Percentiles rank a stretch among this genome's conserved stretches.
Evolutionary conservation across 1,140 invertebrate genomes (phyloP).

Genomic region (Rhagoletis pomonella): DNA sequence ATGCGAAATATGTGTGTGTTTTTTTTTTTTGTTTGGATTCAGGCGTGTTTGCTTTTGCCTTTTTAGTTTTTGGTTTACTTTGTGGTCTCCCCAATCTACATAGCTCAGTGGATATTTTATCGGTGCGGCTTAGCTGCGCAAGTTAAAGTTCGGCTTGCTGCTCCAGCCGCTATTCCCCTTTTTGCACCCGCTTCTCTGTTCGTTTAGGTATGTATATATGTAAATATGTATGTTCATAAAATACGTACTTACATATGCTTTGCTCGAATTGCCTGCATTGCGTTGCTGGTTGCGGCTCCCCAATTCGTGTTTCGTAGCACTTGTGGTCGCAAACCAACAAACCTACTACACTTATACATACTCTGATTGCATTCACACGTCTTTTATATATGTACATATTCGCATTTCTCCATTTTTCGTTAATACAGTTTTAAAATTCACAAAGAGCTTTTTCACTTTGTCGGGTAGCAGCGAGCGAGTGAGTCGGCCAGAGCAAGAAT

Average conservation of each 20-base stretch:
- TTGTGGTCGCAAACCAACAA: not conserved
- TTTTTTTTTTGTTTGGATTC: not conserved
- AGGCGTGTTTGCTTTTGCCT: conserved; percentile 25
- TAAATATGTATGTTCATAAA: no score
- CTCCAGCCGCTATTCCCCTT: no score
- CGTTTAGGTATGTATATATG: no score
- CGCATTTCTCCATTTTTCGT: not conserved
- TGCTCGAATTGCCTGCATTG: not conserved
- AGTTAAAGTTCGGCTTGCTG: not conserved
- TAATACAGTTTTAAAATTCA: not conserved
- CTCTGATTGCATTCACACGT: not conserved
- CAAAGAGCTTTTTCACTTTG: not conserved
- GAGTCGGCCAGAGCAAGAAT: no score
- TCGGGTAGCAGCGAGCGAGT: not conserved
- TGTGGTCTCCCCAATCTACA: not conserved
- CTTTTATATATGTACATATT: not conserved
- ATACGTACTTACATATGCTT: not conserved
- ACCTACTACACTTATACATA: not conserved
- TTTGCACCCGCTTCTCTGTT: not conserved
- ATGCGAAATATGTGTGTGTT: not conserved
- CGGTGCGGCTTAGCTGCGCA: not conserved
- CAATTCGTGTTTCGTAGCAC: not conserved
- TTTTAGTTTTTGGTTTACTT: conserved; percentile 25
- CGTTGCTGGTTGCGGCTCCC: not conserved
- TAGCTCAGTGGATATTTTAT: not conserved